These are phyloP conservation scores for Hylaeus volcanicus DNA, from an alignment of 1,140 invertebrate species.

Conservation along the genomic window DNA sequence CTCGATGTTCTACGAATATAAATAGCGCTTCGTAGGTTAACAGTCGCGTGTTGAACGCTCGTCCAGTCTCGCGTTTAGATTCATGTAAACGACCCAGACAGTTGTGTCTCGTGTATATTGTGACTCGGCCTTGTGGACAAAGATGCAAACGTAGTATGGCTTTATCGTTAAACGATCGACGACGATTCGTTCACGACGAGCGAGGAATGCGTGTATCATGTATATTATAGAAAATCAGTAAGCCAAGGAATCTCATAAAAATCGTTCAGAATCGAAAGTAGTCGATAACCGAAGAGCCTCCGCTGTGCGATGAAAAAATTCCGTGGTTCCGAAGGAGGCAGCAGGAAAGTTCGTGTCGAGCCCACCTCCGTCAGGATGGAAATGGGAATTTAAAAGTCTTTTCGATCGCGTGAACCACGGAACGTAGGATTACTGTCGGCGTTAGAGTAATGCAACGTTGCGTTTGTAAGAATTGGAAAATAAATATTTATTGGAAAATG, in stretches of 20 bases:
- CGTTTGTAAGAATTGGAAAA: slow-evolving; percentile 7
- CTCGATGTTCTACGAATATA: too few relatives aligned
- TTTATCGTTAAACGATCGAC: slow-evolving; percentile 30
- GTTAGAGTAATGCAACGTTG: neutral
- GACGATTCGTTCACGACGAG: neutral
- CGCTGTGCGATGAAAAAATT: neutral
- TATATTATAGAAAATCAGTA: slow-evolving; percentile 30
- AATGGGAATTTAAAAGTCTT: neutral
- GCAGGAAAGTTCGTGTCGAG: too few relatives aligned
- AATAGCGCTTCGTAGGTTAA: neutral
- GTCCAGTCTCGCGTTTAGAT: slow-evolving; percentile 20
- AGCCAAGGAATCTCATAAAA: slow-evolving; percentile 18
- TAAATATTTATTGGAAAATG: slow-evolving; percentile 5
- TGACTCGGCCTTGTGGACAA: slow-evolving; percentile 1
- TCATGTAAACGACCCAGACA: slow-evolving; percentile 34
- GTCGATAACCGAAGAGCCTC: neutral
- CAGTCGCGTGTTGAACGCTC: slow-evolving; percentile 27
- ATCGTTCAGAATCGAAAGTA: neutral
- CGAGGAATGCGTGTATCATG: slow-evolving; percentile 4
- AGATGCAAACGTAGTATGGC: neutral
- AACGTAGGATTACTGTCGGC: too few relatives aligned
- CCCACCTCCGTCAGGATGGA: too few relatives aligned
- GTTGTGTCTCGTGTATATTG: slow-evolving; percentile 1
- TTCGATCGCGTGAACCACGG: too few relatives aligned
- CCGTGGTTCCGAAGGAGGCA: slow-evolving; percentile 20